phyloP scores from a whole-genome alignment of 1,140 invertebrate genomes.

The Tenebrio molitor region DNA sequence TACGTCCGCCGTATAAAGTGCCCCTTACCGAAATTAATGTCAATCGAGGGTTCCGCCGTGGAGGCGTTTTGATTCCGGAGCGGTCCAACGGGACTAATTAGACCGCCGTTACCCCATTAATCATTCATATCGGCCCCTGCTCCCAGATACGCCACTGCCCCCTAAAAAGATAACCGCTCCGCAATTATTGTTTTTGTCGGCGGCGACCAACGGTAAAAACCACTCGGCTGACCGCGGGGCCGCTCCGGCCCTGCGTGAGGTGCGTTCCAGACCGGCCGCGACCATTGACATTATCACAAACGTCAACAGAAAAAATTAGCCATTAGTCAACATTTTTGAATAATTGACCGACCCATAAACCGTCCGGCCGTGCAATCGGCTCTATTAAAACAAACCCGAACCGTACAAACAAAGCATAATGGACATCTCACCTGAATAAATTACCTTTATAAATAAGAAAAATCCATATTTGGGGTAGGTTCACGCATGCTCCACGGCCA shows the following conservation, averaged over 20 bases:
- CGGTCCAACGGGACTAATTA: background rate
- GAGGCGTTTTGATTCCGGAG: background rate
- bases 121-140: background rate
- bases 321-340: background rate
- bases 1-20: background rate
- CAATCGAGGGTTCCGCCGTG: background rate
- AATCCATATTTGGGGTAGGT: constrained; percentile 39
- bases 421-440: constrained; percentile 31
- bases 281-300: background rate
- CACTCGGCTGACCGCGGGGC: background rate
- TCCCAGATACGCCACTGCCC: background rate
- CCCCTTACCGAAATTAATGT: background rate
- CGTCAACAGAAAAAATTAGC: background rate
- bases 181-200: background rate
- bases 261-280: background rate
- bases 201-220: background rate
- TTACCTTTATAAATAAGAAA: constrained; percentile 44
- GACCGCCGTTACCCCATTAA: background rate
- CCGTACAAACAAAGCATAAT: constrained; percentile 7
- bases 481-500: constrained; percentile 42
- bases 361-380: background rate
- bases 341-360: background rate
- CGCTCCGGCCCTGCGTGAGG: background rate
- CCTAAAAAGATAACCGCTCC: background rate
- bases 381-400: constrained; percentile 3